Evolutionary conservation across 2,888 invertebrate genomes (phyloP), one percentile per base, ranked within the genome.

Genomic region (Lampropteryx suffumata): DNA sequence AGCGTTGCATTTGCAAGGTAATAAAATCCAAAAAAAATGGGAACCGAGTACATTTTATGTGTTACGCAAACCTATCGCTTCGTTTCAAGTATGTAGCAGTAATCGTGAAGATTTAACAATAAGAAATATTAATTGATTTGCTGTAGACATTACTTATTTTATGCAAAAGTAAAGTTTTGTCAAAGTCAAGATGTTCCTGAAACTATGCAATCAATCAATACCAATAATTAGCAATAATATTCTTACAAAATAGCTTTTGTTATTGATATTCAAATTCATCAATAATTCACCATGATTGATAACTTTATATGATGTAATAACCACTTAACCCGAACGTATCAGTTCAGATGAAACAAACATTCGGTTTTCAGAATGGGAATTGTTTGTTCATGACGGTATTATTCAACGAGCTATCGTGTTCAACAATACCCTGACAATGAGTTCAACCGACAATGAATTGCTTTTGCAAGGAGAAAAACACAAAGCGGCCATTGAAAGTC

Each of bases 391-490:
- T 34, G 29, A 21, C 28, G 10, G 27, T 1, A n/a, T 10, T 24
- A 24, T 30, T 41, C n/a, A 21, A 27, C 11, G 40, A 34, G 12
- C 9, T 43, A 55, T 57, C 53, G 11, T n/a, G 26, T 52, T 34
- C 54, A 44, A 55, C 48, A 50, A 52, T 45, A 35, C n/a, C 21
- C 21, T n/a, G n/a, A n/a, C n/a, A n/a, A n/a, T n/a, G n/a, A n/a
- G n/a, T n/a, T n/a, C n/a, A n/a, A 29, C 29, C 34, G 26, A 46
- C 42, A 44, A 37, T 37, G 39, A 49, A 24, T 24, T 26, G 44
- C 26, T 34, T 41, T 45, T 50, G 14, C 29, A 13, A 24, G 13
- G 29, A 50, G 43, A 54, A 50, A 37, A 44, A 40, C 21, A 49
- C 42, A 45, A n/a, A 39, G 34, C 26, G 11, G 17, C 37, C 37